phyloP scores from a whole-genome alignment of 2,888 invertebrate genomes.

The Cyclophora albipunctata region DNA sequence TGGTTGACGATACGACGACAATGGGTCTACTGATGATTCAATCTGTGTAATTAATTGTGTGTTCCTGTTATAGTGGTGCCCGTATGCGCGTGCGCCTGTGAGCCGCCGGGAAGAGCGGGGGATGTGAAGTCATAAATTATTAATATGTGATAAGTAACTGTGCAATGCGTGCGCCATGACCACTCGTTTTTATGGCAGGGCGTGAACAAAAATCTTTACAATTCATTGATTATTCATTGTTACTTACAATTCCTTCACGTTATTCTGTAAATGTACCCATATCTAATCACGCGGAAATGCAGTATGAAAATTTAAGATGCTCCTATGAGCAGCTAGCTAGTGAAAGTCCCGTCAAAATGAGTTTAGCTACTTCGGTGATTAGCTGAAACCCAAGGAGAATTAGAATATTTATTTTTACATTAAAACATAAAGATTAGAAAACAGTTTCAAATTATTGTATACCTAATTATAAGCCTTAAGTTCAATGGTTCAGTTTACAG shows the following conservation, averaged over 20 bases:
- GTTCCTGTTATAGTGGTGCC: conserved; percentile 43
- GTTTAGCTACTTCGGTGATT: too few relatives aligned
- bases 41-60: conserved; percentile 55
- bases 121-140: conserved; percentile 44
- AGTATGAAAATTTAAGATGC: too few relatives aligned
- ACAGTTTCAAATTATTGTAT: too few relatives aligned
- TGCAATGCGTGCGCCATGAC: conserved; percentile 37
- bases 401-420: too few relatives aligned
- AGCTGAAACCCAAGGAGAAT: too few relatives aligned
- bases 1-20: conserved; percentile 35
- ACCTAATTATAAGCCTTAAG: too few relatives aligned
- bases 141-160: conserved; percentile 46
- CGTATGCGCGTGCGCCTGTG: conserved; percentile 39
- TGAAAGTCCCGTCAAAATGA: too few relatives aligned
- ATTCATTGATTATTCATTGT: conserved; percentile 13
- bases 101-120: conserved; percentile 5
- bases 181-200: conserved; percentile 12
- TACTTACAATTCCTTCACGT: not conserved
- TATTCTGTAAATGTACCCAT: too few relatives aligned
- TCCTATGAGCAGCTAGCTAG: too few relatives aligned
- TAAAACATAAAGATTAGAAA: too few relatives aligned
- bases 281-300: too few relatives aligned
- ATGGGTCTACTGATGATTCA: conserved; percentile 49
- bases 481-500: too few relatives aligned
- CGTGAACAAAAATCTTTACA: conserved; percentile 10